These are phyloP conservation scores for Vulpes lagopus DNA, from an alignment of 2,113 vertebrate genomes.

Conservation along the genomic window DNA sequence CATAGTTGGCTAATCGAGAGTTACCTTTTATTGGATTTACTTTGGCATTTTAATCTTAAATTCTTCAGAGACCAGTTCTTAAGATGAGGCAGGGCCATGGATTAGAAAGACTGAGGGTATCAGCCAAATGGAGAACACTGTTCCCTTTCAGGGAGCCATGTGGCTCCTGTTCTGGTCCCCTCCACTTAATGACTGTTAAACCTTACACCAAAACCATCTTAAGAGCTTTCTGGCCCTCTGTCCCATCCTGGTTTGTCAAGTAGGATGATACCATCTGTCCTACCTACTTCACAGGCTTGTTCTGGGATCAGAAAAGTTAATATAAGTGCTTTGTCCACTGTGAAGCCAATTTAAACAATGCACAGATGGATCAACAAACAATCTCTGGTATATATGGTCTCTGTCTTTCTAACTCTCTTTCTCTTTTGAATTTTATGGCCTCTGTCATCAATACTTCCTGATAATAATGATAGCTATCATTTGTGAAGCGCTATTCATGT, in stretches of 20 bases:
- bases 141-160: neutral
- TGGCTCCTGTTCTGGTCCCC: neutral
- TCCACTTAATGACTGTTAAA: neutral
- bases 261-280: neutral
- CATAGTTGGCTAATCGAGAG: neutral
- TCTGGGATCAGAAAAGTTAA: neutral
- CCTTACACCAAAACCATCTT: neutral
- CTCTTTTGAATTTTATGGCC: conserved; percentile 19
- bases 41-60: conserved; percentile 2
- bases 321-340: neutral
- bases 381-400: neutral
- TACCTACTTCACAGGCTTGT: neutral
- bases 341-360: neutral
- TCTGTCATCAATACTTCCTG: neutral
- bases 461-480: neutral
- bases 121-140: neutral
- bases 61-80: conserved; percentile 23
- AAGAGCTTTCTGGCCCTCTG: neutral
- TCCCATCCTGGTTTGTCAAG: neutral
- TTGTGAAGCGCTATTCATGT: neutral
- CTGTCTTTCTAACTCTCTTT: conserved; percentile 37
- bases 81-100: neutral
- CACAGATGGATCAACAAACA: neutral
- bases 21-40: neutral
- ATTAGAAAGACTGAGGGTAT: neutral